Evolutionary conservation across 2,888 invertebrate species (phyloP).

Genomic region (Trichacis sp.): DNA sequence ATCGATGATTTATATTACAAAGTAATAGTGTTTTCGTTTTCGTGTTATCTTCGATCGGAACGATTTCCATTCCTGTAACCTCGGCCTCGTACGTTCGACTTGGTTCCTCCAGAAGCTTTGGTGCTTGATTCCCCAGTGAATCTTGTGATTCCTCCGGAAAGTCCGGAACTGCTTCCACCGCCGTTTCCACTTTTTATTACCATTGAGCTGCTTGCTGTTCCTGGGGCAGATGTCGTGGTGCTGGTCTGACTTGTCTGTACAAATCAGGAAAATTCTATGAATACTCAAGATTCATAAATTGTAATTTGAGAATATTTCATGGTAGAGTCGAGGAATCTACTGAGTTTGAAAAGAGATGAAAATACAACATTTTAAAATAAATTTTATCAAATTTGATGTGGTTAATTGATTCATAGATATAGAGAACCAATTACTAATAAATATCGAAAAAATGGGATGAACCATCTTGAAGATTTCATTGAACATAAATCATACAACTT

Average conservation of each 20-base stretch:
- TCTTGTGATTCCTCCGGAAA: constrained; percentile 45
- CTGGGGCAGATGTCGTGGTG: constrained; percentile 49
- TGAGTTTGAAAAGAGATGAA: no score
- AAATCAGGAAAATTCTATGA: no score
- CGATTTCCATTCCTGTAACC: constrained; percentile 64
- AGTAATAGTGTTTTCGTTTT: constrained; percentile 30
- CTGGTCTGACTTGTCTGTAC: constrained; percentile 56
- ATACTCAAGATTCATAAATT: no score
- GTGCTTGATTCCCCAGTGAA: constrained; percentile 54
- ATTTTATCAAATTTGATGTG: no score
- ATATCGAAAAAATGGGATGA: no score
- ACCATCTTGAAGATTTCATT: no score
- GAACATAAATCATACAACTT: no score
- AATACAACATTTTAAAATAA: no score
- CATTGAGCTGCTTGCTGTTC: constrained; percentile 54
- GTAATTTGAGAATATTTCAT: no score
- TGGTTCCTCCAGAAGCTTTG: constrained; percentile 54
- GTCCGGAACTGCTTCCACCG: constrained; percentile 33
- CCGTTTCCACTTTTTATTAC: constrained; percentile 59
- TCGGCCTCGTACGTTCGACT: constrained; percentile 61
- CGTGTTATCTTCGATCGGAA: constrained; percentile 65
- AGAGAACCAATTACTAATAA: no score
- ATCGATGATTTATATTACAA: constrained; percentile 14
- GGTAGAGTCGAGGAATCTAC: no score
- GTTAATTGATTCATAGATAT: no score